Evolutionary conservation across 2,113 vertebrate genomes (phyloP).

Genomic region (Corythoichthys intestinalis): DNA sequence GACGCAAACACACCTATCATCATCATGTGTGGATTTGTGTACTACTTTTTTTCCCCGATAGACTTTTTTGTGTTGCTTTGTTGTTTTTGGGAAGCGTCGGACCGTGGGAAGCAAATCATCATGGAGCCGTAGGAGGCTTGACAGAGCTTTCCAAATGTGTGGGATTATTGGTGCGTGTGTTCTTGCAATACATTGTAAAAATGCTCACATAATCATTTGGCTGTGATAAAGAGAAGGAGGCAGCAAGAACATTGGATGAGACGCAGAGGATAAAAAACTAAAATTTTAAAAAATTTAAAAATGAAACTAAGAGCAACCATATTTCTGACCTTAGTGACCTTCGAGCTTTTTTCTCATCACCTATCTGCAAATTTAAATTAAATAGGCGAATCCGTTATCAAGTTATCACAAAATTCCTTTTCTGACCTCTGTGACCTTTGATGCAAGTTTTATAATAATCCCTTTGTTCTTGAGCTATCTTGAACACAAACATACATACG

Average conservation of each 20-base stretch:
- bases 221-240: conserved; percentile 16
- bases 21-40: background rate
- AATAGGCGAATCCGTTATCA: too few relatives aligned
- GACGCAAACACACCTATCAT: conserved; percentile 8
- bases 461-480: too few relatives aligned
- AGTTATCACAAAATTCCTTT: too few relatives aligned
- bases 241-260: background rate
- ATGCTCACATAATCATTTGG: conserved; percentile 43
- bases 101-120: conserved; percentile 48
- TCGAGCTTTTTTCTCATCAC: too few relatives aligned
- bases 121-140: conserved; percentile 51
- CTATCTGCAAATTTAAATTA: too few relatives aligned
- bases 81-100: conserved; percentile 13
- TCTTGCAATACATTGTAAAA: conserved; percentile 25
- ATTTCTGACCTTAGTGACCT: too few relatives aligned
- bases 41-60: background rate
- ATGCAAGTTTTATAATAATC: too few relatives aligned
- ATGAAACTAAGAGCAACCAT: background rate
- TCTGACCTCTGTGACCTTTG: too few relatives aligned
- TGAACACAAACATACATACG: too few relatives aligned
- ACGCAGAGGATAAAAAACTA: background rate
- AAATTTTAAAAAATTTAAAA: background rate
- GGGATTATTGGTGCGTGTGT: conserved; percentile 34
- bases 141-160: conserved; percentile 34
- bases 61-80: background rate